Percentiles rank a stretch among this genome's conserved stretches.
These are phyloP conservation scores for Ancistrus triradiatus DNA, from an alignment of 2,113 vertebrate species.

Conservation along the genomic window DNA sequence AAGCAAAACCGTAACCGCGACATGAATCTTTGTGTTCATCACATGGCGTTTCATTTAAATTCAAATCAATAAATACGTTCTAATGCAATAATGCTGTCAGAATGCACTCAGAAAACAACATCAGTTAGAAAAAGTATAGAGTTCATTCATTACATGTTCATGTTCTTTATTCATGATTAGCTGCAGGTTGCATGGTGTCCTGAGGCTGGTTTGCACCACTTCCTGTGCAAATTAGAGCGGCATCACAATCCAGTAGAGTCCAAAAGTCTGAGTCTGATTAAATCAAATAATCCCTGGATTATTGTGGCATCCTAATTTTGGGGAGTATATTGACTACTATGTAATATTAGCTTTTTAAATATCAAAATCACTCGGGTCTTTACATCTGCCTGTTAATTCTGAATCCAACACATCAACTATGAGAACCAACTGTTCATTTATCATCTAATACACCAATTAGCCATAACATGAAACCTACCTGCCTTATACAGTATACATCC, in stretches of 20 bases:
- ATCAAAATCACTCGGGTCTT: too few species aligned
- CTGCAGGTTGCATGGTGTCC: background rate
- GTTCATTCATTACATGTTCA: background rate
- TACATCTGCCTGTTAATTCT: too few species aligned
- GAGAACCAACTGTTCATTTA: too few species aligned
- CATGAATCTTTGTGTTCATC: background rate
- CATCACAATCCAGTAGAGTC: background rate
- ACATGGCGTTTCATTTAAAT: background rate
- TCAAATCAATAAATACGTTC: constrained; percentile 18
- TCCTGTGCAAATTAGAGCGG: background rate
- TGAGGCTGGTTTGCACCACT: constrained; percentile 10
- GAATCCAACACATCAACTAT: too few species aligned
- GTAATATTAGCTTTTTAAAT: too few species aligned
- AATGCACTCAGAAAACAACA: constrained; percentile 9
- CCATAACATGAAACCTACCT: too few species aligned
- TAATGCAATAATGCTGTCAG: background rate
- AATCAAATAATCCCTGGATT: too few species aligned
- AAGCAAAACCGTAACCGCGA: background rate
- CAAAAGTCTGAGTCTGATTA: constrained; percentile 5
- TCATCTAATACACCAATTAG: too few species aligned
- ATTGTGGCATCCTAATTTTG: too few species aligned
- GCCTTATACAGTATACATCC: too few species aligned
- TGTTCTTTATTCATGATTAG: background rate
- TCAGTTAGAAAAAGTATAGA: background rate
- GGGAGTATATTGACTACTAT: too few species aligned